Base-by-base conservation (phyloP, 2,113 vertebrate species). In the Strix uralensis region DNA sequence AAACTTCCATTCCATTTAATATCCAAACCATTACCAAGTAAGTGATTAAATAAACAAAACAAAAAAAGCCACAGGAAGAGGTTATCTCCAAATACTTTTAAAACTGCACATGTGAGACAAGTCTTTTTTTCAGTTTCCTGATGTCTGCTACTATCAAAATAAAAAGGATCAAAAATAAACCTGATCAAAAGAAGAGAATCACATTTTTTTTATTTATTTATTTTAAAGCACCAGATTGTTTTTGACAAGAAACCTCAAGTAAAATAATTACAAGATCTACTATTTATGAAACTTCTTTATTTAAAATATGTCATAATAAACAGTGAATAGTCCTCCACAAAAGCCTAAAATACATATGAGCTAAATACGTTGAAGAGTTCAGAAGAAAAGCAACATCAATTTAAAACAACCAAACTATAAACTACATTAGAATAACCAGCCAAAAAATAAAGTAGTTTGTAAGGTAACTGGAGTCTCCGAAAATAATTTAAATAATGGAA, bases 251-350 rank as follows among this genome's bases (percentile, higher is more conserved):
- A 10, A 5, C 16, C 27, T n/a, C 59, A 80, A 66, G 36, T 59
- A 94, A 70, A 74, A 81, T 89, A 81, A 77, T 91, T 69, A 93
- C 15, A 70, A 47, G 32, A 59, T 58, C 36, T 75, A 87, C n/a
- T 42, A 78, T 42, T 94, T 90, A 66, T 46, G 66, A 92, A 80
- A 54, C 55, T 74, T 77, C 73, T 89, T 98, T 97, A 97, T 96
- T 97, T 98, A 97, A 97, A 96, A 96, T 88, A 73, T 20, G 81
- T 89, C 97, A 40, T 98, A 97, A 98, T 97, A 98, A 98, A 97
- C 88, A 81, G 94, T 69, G 92, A 91, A 93, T 94, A 97, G 97
- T 97, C 95, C 97, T 97, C 97, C 93, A 88, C 86, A 91, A 83
- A 96, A 90, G 96, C 97, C 97, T 98, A 97, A 98, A 95, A 84